Evolutionary conservation across 1,140 invertebrate genomes (phyloP), one percentile per base, ranked within the genome.

Genomic region (Triops longicaudatus): DNA sequence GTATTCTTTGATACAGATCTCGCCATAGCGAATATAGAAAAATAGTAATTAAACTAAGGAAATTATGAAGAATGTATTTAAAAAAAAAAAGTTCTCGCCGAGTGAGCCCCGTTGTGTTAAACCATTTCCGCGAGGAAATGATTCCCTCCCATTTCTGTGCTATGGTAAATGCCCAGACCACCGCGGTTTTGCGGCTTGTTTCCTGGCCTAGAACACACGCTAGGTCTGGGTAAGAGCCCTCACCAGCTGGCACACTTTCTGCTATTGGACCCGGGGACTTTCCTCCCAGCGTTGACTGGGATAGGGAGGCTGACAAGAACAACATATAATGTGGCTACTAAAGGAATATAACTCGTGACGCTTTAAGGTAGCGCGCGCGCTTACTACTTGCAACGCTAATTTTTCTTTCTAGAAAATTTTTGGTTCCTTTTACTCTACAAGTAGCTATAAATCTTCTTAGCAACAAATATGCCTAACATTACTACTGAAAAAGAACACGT

Each of bases 51-150:
- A n/a, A n/a, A n/a, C n/a, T n/a, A n/a, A n/a, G n/a, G n/a, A n/a
- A n/a, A n/a, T n/a, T n/a, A n/a, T n/a, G n/a, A n/a, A n/a, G n/a
- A n/a, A n/a, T n/a, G n/a, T n/a, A n/a, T n/a, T n/a, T n/a, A n/a
- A n/a, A n/a, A n/a, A n/a, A n/a, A 63, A 63, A 63, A 63, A 63
- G 50, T 63, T 63, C 50, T 63, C 50, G 50, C 50, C 50, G 50
- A 63, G 50, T 63, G 17, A 14, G 50, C 50, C 50, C 50, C 50
- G 50, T 63, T 63, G 50, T 63, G 50, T 63, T 63, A 63, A 63
- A 63, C 14, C 14, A 10, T 14, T 14, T 22, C 50, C 50, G 31
- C 7, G 22, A 63, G 50, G 50, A 22, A 14, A 14, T 17, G 17
- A 22, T 63, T 63, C 50, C 50, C 50, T 63, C 50, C 50, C 50